These are phyloP conservation scores for Pyrocoelia pectoralis DNA, from an alignment of 2,888 invertebrate genomes.

Conservation along the genomic window DNA sequence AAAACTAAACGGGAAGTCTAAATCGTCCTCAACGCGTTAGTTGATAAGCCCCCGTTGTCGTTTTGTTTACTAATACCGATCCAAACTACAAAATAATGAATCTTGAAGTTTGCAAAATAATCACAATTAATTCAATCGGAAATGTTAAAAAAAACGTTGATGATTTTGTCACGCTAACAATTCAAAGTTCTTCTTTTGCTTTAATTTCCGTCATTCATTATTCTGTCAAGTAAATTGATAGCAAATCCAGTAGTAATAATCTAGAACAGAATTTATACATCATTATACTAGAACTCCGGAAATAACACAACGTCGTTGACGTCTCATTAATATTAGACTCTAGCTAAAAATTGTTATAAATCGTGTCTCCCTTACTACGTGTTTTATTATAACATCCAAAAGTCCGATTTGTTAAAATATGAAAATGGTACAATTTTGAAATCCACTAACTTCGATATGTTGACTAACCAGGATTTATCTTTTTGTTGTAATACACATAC, in stretches of 20 bases:
- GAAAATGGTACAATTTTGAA: too few relatives aligned
- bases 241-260: conserved; percentile 24
- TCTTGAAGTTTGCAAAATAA: too few relatives aligned
- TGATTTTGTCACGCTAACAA: neutral
- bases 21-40: too few relatives aligned
- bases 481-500: too few relatives aligned
- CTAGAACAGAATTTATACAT: conserved; percentile 25
- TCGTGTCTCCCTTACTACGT: conserved; percentile 20
- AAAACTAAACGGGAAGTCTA: too few relatives aligned
- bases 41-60: too few relatives aligned
- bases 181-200: conserved; percentile 8
- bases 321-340: conserved; percentile 31
- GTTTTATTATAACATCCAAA: conserved; percentile 18
- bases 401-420: too few relatives aligned
- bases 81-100: too few relatives aligned
- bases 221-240: conserved; percentile 22
- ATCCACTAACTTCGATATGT: too few relatives aligned
- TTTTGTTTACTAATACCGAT: too few relatives aligned
- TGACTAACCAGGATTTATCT: too few relatives aligned
- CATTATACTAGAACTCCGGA: conserved; percentile 26
- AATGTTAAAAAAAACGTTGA: neutral
- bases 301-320: conserved; percentile 27
- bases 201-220: conserved; percentile 19
- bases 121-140: neutral
- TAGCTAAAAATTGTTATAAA: conserved; percentile 27